Evolutionary conservation across 2,797 vertebrate species (phyloP).

Genomic region (Eremophila alpestris): DNA sequence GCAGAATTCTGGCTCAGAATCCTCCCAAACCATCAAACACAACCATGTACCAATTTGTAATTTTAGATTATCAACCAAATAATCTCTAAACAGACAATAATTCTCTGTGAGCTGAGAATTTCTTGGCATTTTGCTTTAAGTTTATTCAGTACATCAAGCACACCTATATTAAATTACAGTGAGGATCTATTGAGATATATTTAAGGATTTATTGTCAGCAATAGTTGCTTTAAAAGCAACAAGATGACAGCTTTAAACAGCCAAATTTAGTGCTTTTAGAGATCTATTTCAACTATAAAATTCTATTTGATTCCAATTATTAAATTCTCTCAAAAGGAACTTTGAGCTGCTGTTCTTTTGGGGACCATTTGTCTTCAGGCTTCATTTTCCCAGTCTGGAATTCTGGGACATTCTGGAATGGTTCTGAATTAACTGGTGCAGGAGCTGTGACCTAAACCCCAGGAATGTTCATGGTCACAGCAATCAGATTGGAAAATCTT

Average conservation of each 20-base stretch:
- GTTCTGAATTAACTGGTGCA: background rate
- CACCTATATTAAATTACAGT: background rate
- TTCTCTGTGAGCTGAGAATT: background rate
- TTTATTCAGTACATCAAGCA: background rate
- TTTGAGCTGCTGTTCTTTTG: conserved; percentile 77
- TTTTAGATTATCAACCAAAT: background rate
- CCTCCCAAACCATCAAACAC: background rate
- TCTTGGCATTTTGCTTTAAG: background rate
- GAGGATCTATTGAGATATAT: background rate
- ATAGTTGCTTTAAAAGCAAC: background rate
- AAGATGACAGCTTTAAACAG: background rate
- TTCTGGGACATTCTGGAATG: background rate
- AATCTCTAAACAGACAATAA: background rate
- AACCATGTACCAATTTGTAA: accelerated
- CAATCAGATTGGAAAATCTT: background rate
- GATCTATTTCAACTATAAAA: background rate
- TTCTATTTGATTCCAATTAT: background rate
- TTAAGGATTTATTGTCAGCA: background rate
- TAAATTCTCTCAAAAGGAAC: conserved; percentile 37
- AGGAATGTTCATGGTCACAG: background rate
- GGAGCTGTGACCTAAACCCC: conserved; percentile 7
- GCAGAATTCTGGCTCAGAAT: background rate
- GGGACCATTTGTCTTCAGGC: conserved; percentile 70
- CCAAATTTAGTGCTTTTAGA: background rate
- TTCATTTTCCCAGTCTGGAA: conserved; percentile 40